Evolutionary conservation across 2,888 invertebrate species (phyloP), one percentile per base, ranked within the genome.

Genomic region (Tiphia femorata): DNA sequence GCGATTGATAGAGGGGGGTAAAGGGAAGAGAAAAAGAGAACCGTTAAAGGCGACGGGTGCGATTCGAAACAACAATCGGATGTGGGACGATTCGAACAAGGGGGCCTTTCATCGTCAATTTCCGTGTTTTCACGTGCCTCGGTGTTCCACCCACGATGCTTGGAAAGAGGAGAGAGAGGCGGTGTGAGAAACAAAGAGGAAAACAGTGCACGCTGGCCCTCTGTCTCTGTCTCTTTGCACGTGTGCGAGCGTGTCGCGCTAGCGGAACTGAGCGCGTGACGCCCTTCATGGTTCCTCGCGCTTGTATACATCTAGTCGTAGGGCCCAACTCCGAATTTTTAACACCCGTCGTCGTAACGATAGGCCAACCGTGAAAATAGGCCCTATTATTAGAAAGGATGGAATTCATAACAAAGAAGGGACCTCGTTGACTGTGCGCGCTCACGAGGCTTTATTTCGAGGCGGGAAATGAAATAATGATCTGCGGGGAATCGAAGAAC

Each of bases 391-490:
- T 77, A 73, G 73, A 64, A 56, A 41, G 53, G 63, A 63, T 64
- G 64, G 70, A 71, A 67, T 74, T 65, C 67, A 64, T 64, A 63
- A 75, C 77, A 76, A 72, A 76, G 70, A 64, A 64, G 64, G 48
- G 49, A n/a, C n/a, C n/a, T n/a, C n/a, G n/a, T n/a, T n/a, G n/a
- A n/a, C n/a, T n/a, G n/a, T n/a, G n/a, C n/a, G n/a, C n/a, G n/a
- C n/a, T n/a, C n/a, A n/a, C n/a, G n/a, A n/a, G n/a, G n/a, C n/a
- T n/a, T n/a, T n/a, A n/a, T n/a, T n/a, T n/a, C n/a, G n/a, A n/a
- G n/a, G n/a, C n/a, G n/a, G n/a, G n/a, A n/a, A n/a, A n/a, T n/a
- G n/a, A n/a, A n/a, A n/a, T n/a, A n/a, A n/a, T n/a, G n/a, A n/a
- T n/a, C n/a, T n/a, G n/a, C n/a, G n/a, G n/a, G n/a, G n/a, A n/a